phyloP scores from a whole-genome alignment of 2,113 vertebrate species.

The Cettia cetti region DNA sequence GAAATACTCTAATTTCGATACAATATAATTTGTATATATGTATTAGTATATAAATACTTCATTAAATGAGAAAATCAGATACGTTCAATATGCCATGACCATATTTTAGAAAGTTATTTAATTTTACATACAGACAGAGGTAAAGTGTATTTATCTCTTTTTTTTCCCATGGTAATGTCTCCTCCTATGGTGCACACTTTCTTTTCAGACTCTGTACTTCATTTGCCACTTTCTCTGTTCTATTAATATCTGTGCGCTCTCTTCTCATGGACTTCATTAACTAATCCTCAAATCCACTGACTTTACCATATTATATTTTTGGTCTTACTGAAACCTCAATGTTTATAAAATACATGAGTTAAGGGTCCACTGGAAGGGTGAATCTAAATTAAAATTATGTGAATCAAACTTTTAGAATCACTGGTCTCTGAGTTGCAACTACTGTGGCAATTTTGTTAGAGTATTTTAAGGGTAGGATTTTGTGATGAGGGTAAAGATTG shows the following conservation, averaged over 20 bases:
- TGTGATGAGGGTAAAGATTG: background rate
- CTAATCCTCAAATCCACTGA: background rate
- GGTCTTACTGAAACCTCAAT: background rate
- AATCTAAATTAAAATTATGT: background rate
- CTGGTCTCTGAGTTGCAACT: background rate
- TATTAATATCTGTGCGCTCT: background rate
- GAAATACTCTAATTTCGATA: background rate
- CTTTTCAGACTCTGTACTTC: background rate
- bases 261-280: background rate
- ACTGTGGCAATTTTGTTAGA: background rate
- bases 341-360: background rate
- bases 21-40: background rate
- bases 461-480: background rate
- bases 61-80: background rate
- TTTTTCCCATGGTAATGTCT: background rate
- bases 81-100: background rate
- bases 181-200: rapidly evolving
- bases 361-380: background rate
- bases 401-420: background rate
- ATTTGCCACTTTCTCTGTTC: rapidly evolving
- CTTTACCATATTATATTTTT: background rate
- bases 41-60: background rate
- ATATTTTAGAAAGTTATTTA: background rate
- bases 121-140: background rate
- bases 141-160: background rate